phyloP scores from a whole-genome alignment of 2,113 vertebrate species.

The Rallus limicola region DNA sequence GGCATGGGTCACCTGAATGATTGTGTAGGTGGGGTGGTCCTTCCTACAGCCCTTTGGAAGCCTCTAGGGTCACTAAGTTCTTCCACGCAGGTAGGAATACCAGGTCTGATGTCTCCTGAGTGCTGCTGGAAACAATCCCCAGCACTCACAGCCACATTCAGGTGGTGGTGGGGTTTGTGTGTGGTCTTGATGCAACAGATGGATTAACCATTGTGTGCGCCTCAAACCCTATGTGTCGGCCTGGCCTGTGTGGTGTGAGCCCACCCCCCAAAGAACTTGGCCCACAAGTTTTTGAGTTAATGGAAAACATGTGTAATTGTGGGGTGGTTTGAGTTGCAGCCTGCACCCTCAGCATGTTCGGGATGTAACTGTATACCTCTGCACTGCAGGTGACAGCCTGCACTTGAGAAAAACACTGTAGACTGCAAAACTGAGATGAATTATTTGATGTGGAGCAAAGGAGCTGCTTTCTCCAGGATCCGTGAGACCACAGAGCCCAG shows the following conservation, averaged over 20 bases:
- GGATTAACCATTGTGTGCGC: background rate
- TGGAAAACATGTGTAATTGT: background rate
- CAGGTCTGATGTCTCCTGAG: background rate
- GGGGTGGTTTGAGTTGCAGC: background rate
- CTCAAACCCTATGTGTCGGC: background rate
- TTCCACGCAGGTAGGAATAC: background rate
- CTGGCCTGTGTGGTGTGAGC: background rate
- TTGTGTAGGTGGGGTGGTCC: background rate
- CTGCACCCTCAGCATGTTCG: background rate
- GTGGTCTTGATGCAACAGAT: background rate
- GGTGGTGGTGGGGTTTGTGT: background rate
- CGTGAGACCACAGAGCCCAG: background rate
- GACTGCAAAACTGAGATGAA: background rate
- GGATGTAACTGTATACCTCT: background rate
- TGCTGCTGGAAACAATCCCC: background rate
- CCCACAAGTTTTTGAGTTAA: background rate
- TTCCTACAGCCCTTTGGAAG: background rate
- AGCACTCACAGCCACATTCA: fast-evolving
- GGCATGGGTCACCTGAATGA: fast-evolving
- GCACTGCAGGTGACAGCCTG: background rate
- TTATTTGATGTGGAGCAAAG: background rate
- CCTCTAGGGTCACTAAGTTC: background rate
- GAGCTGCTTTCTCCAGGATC: background rate
- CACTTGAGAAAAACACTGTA: background rate
- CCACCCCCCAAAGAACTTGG: background rate